These are phyloP conservation scores for Peromyscus nudipes DNA, from an alignment of 2,797 vertebrate species.

Conservation along the genomic window DNA sequence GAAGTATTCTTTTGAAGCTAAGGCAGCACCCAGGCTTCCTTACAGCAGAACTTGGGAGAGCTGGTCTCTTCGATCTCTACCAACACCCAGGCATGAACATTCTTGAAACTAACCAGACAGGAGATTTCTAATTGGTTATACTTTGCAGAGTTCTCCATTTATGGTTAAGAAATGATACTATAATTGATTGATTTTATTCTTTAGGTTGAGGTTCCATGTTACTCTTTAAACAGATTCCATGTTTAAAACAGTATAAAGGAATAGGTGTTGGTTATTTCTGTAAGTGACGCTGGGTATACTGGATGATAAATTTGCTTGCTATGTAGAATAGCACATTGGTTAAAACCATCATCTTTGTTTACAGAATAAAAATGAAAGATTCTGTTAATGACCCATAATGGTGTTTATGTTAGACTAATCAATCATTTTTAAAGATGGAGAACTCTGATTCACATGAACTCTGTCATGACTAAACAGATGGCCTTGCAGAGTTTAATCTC, in stretches of 20 bases:
- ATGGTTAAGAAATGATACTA: constrained; percentile 43
- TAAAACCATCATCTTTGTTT: constrained; percentile 32
- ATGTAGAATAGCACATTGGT: constrained; percentile 31
- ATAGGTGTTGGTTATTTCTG: constrained; percentile 14
- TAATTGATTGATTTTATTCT: background rate
- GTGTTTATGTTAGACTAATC: constrained; percentile 17
- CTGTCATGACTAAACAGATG: background rate
- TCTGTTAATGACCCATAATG: background rate
- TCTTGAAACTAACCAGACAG: constrained; percentile 41
- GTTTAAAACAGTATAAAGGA: constrained; percentile 36
- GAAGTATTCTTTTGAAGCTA: constrained; percentile 72
- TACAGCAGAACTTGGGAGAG: constrained; percentile 62
- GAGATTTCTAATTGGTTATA: constrained; percentile 57
- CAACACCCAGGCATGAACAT: constrained; percentile 74
- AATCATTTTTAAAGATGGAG: background rate
- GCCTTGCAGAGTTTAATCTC: constrained; percentile 45
- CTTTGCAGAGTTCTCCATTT: background rate
- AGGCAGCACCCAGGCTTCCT: constrained; percentile 76
- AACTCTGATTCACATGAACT: constrained; percentile 33
- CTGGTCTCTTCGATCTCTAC: constrained; percentile 40
- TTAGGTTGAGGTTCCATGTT: background rate
- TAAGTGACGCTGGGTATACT: background rate
- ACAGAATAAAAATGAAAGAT: constrained; percentile 10
- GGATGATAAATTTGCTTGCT: constrained; percentile 25
- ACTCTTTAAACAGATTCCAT: background rate